Evolutionary conservation across 2,888 invertebrate genomes (phyloP).

Genomic region (Brachyopa scutellaris): DNA sequence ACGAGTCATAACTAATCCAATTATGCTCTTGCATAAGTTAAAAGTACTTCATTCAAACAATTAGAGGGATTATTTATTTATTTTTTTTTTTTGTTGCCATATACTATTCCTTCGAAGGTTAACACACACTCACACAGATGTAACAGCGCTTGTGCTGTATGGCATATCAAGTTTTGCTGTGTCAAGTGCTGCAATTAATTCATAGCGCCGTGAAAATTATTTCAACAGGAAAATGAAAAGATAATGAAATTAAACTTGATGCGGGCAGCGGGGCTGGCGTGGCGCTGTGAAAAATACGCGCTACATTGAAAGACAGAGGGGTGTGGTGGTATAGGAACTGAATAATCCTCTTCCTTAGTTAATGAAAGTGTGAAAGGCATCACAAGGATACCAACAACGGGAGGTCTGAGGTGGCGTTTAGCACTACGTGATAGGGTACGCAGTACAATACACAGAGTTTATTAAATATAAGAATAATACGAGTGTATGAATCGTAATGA

Average conservation of each 20-base stretch:
- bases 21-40: constrained; percentile 60
- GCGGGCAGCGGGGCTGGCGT: too few relatives aligned
- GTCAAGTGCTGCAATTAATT: constrained; percentile 69
- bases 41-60: constrained; percentile 61
- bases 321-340: too few relatives aligned
- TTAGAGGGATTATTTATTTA: constrained; percentile 54
- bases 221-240: constrained; percentile 68
- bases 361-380: too few relatives aligned
- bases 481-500: too few relatives aligned
- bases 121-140: not conserved
- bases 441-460: too few relatives aligned
- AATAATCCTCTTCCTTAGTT: too few relatives aligned
- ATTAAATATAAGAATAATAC: too few relatives aligned
- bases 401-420: too few relatives aligned
- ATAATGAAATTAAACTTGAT: constrained; percentile 60
- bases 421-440: too few relatives aligned
- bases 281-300: not conserved
- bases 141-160: not conserved
- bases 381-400: too few relatives aligned
- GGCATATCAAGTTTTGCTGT: constrained; percentile 52
- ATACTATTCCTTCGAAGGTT: constrained; percentile 16
- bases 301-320: not conserved
- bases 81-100: constrained; percentile 12
- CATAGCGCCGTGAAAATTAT: constrained; percentile 67
- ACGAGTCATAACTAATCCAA: constrained; percentile 65